A percentile compares a stretch with the other conserved stretches of the same genome.
Evolutionary conservation across 2,888 invertebrate genomes (phyloP).

Genomic region (Synanthedon tipuliformis): DNA sequence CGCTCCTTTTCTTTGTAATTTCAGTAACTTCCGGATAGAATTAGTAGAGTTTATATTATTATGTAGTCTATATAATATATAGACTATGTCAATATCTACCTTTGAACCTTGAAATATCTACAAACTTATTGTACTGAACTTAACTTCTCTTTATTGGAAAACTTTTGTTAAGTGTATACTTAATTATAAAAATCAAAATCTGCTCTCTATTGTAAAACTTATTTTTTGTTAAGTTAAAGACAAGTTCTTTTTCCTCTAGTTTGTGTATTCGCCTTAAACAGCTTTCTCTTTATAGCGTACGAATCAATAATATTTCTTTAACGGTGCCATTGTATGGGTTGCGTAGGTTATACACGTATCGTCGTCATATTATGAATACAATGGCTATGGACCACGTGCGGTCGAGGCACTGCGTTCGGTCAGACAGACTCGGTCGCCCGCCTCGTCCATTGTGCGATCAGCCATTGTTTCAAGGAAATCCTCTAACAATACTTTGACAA

Average conservation of each 20-base stretch:
- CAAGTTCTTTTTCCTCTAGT: background rate
- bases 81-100: too few species aligned
- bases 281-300: constrained; percentile 6
- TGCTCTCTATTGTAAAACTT: too few species aligned
- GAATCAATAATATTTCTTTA: constrained; percentile 21
- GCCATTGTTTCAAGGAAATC: constrained; percentile 61
- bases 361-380: constrained; percentile 45
- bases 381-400: constrained; percentile 48
- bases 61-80: too few species aligned
- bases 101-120: too few species aligned
- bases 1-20: too few species aligned
- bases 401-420: constrained; percentile 11
- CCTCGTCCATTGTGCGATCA: constrained; percentile 45
- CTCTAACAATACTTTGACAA: constrained; percentile 49
- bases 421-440: constrained; percentile 13
- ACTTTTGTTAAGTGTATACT: too few species aligned
- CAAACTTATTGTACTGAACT: too few species aligned
- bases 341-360: constrained; percentile 18
- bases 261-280: constrained; percentile 1
- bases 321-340: constrained; percentile 2
- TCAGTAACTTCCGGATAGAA: too few species aligned
- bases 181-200: too few species aligned
- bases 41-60: too few species aligned
- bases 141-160: too few species aligned
- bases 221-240: too few species aligned